phyloP scores from a whole-genome alignment of 2,888 invertebrate genomes.

The Aporophyla nigra region DNA sequence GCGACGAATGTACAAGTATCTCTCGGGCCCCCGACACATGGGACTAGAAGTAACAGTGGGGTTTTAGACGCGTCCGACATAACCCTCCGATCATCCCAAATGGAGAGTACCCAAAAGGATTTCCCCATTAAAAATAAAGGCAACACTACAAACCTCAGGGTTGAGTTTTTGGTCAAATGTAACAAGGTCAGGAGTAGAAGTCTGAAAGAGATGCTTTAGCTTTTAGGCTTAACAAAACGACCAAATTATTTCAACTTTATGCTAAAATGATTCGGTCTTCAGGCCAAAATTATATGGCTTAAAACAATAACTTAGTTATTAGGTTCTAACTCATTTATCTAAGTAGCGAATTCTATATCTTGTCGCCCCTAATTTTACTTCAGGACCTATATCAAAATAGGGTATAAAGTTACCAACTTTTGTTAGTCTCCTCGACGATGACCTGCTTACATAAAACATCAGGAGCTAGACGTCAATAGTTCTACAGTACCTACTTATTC shows the following conservation, averaged over 20 bases:
- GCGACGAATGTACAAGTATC: too few relatives aligned
- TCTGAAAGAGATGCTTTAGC: neutral
- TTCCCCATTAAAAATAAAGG: too few relatives aligned
- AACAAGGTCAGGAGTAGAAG: too few relatives aligned
- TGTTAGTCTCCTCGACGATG: conserved; percentile 10
- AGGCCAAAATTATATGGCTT: neutral
- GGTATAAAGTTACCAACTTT: conserved; percentile 28
- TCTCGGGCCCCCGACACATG: too few relatives aligned
- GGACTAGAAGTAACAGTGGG: too few relatives aligned
- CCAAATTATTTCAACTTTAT: neutral
- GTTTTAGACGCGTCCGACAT: too few relatives aligned
- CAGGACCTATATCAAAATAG: conserved; percentile 12
- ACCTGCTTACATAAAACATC: conserved; percentile 39
- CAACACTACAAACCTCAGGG: neutral
- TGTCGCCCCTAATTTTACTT: conserved; percentile 12
- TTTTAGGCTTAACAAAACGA: neutral
- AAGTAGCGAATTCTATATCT: conserved; percentile 2
- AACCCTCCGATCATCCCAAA: too few relatives aligned
- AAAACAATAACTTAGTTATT: conserved; percentile 23
- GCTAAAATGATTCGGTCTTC: neutral
- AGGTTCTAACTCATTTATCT: conserved; percentile 2
- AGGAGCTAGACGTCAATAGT: conserved; percentile 30
- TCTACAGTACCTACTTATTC: neutral
- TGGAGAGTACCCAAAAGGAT: too few relatives aligned
- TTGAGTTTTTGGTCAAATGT: neutral